Conservation (phyloP, 2,888 invertebrate species). For the Biston stratarius region DNA sequence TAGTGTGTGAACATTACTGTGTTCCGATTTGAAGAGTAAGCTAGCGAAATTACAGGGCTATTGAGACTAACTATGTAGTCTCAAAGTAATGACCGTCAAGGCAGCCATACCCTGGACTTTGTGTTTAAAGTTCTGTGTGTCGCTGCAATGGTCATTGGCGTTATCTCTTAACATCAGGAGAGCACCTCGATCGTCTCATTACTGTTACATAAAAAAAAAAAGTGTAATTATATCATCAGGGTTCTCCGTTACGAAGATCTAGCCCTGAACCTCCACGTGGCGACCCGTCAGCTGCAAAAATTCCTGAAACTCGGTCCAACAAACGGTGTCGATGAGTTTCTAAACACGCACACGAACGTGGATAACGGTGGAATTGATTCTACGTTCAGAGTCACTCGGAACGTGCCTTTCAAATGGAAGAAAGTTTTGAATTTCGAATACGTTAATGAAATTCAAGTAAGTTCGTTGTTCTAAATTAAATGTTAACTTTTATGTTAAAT, state of each 20-base stretch:
- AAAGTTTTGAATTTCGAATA: conserved; percentile 90
- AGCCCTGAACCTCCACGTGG: not conserved
- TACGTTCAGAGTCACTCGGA: conserved; percentile 93
- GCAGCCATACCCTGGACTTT: too few relatives aligned
- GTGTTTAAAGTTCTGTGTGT: too few relatives aligned
- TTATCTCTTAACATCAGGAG: too few relatives aligned
- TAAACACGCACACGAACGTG: conserved; percentile 93
- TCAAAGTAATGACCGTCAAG: too few relatives aligned
- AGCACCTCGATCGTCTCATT: too few relatives aligned
- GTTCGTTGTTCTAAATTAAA: conserved; percentile 3
- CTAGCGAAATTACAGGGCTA: too few relatives aligned
- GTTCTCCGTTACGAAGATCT: conserved; percentile 13
- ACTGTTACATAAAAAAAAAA: too few relatives aligned
- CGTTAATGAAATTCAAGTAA: conserved; percentile 88
- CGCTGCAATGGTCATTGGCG: too few relatives aligned
- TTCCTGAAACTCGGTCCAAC: conserved; percentile 14
- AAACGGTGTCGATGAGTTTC: conserved; percentile 88
- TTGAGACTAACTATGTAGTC: too few relatives aligned
- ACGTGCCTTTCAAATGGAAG: conserved; percentile 95
- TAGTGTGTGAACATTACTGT: too few relatives aligned
- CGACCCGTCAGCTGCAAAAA: not conserved
- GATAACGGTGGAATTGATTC: conserved; percentile 94
- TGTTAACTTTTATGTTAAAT: too few relatives aligned
- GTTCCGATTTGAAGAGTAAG: too few relatives aligned
- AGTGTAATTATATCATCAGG: not conserved